Base-by-base conservation (phyloP, 37 sponge, comb jelly and placozoan species). In the Aplysina aerophoba region DNA sequence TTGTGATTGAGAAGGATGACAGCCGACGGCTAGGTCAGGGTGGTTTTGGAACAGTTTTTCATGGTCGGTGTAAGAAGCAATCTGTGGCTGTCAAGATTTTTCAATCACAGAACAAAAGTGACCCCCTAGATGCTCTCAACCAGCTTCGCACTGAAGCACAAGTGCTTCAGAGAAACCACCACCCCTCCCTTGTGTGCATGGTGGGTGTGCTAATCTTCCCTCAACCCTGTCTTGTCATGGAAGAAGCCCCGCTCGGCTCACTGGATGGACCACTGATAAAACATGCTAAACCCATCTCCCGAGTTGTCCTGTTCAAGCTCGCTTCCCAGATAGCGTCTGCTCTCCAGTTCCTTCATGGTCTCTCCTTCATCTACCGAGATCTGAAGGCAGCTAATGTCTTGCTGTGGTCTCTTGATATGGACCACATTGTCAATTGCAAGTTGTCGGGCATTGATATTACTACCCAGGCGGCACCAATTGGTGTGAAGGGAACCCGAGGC, bases 1-100 rank as follows among this genome's bases (percentile, higher is more conserved):
- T 96, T 36, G 64, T 31, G 20, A 92, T 89, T 71, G 40, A 81
- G 64, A 79, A 85, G 69, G 87, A 87, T 62, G 86, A 87, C 4
- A 60, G 90, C 21, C 79, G 81, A 25, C 73, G 82, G 13, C 93
- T 96, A 5, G 97, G 97, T 17, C 74, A 81, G 35, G 97, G 97
- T 21, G 97, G 92, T 25, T 96, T 85, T 74, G 97, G 97, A 11
- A 86, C 87, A 6, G 97, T 96, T 28, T 96, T 88, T 60, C 58
- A 84, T 39, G 97, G 97, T 0, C 83, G 80, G 11, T 90, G 86
- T 54, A 56, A 82, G 2, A 89, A 81, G 4, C 87, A 90, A 55
- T 80, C 90, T 31, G 93, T 96, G 13, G 92, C 95, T 56, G 88
- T 96, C 36, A 94, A 96, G 90, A 91, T 40, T 1, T 75, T 75